Conservation (phyloP, 2,888 invertebrate species). For the Acleris emargana region DNA sequence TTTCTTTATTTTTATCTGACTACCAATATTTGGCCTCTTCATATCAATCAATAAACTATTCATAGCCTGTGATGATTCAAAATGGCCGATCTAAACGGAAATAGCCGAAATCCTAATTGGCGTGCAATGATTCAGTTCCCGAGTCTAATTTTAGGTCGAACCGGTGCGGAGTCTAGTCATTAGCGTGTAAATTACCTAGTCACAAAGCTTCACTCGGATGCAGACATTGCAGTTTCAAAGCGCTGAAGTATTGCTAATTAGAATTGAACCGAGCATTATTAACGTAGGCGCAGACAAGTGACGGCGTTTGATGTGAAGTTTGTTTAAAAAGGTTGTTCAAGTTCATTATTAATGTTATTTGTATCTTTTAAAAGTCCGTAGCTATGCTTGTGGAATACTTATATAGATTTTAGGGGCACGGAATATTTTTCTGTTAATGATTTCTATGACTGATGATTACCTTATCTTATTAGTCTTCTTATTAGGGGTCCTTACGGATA, state of each 20-base stretch:
- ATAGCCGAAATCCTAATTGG: constrained; percentile 34
- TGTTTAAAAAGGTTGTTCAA: background rate
- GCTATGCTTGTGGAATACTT: too few relatives aligned
- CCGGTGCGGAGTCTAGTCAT: constrained; percentile 26
- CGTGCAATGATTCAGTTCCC: constrained; percentile 28
- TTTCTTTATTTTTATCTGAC: too few relatives aligned
- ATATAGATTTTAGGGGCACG: too few relatives aligned
- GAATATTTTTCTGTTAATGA: too few relatives aligned
- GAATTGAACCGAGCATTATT: constrained; percentile 13
- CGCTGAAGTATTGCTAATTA: constrained; percentile 26
- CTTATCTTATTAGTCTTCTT: too few relatives aligned
- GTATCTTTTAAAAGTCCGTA: too few relatives aligned
- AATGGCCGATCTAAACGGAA: constrained; percentile 26
- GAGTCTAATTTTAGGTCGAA: constrained; percentile 30
- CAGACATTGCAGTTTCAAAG: constrained; percentile 21
- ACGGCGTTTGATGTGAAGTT: constrained; percentile 9
- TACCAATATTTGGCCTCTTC: too few relatives aligned
- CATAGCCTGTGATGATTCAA: background rate
- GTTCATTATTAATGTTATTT: too few relatives aligned
- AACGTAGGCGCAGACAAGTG: constrained; percentile 2
- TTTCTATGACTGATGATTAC: too few relatives aligned
- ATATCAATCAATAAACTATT: background rate
- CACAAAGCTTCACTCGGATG: constrained; percentile 28
- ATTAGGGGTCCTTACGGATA: too few relatives aligned
- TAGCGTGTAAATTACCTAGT: constrained; percentile 33